Evolutionary conservation across 2,113 vertebrate genomes (phyloP).

Genomic region (Glaucidium brasilianum): DNA sequence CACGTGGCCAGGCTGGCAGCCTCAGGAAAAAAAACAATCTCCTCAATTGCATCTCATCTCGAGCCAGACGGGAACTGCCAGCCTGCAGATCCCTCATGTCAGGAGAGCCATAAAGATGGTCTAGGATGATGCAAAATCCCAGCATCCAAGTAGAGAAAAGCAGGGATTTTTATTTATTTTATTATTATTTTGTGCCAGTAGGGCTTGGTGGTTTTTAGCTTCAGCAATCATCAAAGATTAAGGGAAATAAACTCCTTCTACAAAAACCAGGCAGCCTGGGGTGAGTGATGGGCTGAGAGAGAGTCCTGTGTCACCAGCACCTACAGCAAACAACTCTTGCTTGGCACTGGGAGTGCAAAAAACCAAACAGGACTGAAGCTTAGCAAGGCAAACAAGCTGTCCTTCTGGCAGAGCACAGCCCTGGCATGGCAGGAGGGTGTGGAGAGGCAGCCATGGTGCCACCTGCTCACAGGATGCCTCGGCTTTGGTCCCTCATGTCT

Average conservation of each 20-base stretch:
- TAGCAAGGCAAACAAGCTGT: neutral
- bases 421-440: rapidly evolving
- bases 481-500: rapidly evolving
- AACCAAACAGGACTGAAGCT: neutral
- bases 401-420: neutral
- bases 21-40: neutral
- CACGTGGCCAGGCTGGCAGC: neutral
- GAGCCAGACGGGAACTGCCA: neutral
- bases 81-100: neutral
- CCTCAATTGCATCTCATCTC: rapidly evolving
- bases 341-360: neutral
- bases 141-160: neutral
- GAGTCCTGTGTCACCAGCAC: neutral
- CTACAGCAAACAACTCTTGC: neutral
- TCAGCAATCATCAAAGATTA: neutral
- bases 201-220: neutral
- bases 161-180: neutral
- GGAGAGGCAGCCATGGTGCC: neutral
- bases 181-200: neutral
- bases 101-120: neutral
- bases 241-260: neutral
- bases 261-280: neutral
- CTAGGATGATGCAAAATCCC: neutral
- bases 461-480: neutral
- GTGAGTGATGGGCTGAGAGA: neutral